These are phyloP conservation scores for Menidia menidia DNA, from an alignment of 2,797 vertebrate species.

Conservation along the genomic window DNA sequence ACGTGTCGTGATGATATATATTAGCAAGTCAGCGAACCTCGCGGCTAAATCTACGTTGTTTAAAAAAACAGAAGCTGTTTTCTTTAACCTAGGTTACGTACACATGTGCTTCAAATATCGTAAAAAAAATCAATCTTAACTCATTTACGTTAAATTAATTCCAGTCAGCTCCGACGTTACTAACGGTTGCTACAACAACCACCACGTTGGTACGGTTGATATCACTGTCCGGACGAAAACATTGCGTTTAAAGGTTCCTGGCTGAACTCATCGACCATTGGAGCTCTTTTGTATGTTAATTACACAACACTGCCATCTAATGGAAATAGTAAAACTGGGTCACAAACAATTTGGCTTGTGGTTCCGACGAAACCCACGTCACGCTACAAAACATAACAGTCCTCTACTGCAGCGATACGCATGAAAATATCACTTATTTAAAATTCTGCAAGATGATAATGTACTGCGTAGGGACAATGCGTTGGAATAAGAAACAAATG, in stretches of 20 bases:
- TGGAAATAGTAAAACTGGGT: slow-evolving; percentile 5
- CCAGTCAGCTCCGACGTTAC: too few species aligned
- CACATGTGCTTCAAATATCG: not conserved
- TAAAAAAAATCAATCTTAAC: not conserved
- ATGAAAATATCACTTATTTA: too few species aligned
- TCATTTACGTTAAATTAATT: not conserved
- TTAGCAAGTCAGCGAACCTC: not conserved
- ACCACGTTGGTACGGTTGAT: not conserved
- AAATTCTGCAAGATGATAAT: too few species aligned
- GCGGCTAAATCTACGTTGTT: not conserved
- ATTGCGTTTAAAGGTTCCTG: slow-evolving; percentile 47
- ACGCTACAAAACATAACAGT: not conserved
- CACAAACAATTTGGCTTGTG: not conserved
- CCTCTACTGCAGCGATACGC: too few species aligned
- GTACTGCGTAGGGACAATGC: too few species aligned
- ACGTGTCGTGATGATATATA: not conserved
- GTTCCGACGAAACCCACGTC: not conserved
- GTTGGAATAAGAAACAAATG: too few species aligned
- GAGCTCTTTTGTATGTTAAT: not conserved
- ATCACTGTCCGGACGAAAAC: slow-evolving; percentile 8
- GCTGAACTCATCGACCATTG: not conserved
- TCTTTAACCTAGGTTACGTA: not conserved
- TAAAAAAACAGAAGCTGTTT: not conserved
- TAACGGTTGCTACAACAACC: slow-evolving; percentile 71
- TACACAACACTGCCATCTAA: slow-evolving; percentile 35